phyloP scores from a whole-genome alignment of 2,888 invertebrate species.

The Ophonus ardosiacus region DNA sequence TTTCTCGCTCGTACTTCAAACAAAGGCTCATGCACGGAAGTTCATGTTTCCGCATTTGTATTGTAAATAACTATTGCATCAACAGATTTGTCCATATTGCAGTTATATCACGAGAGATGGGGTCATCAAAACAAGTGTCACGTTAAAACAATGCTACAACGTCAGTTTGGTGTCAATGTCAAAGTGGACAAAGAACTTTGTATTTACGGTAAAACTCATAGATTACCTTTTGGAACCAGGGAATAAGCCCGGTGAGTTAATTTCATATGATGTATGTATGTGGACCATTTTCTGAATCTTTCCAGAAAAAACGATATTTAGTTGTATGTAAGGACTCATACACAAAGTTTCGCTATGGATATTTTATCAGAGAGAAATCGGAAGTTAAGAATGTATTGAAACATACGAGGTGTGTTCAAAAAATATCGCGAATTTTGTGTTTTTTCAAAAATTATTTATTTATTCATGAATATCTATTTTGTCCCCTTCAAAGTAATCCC shows the following conservation, averaged over 20 bases:
- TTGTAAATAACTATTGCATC: too few relatives aligned
- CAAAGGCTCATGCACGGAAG: too few relatives aligned
- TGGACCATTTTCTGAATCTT: slow-evolving; percentile 67
- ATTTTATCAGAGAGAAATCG: slow-evolving; percentile 67
- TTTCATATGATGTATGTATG: slow-evolving; percentile 68
- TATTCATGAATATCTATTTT: too few relatives aligned
- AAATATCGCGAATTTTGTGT: too few relatives aligned
- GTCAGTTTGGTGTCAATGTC: neutral
- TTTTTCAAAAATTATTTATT: too few relatives aligned
- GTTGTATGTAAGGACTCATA: slow-evolving; percentile 65
- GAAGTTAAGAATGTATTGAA: slow-evolving; percentile 67
- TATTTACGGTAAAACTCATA: slow-evolving; percentile 39
- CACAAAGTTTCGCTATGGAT: slow-evolving; percentile 68
- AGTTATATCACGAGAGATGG: slow-evolving; percentile 37
- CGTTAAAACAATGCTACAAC: slow-evolving; percentile 13
- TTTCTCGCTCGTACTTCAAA: too few relatives aligned
- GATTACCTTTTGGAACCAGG: slow-evolving; percentile 66
- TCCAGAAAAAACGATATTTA: slow-evolving; percentile 29
- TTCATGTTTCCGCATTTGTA: too few relatives aligned
- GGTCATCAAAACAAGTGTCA: too few relatives aligned
- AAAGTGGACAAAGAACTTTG: slow-evolving; percentile 32
- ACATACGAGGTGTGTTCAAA: too few relatives aligned
- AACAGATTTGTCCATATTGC: slow-evolving; percentile 1
- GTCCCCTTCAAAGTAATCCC: too few relatives aligned
- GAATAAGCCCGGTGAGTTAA: slow-evolving; percentile 66